Evolutionary conservation across 2,797 vertebrate genomes (phyloP), one percentile per base, ranked within the genome.

Genomic region (Meda fulgida): DNA sequence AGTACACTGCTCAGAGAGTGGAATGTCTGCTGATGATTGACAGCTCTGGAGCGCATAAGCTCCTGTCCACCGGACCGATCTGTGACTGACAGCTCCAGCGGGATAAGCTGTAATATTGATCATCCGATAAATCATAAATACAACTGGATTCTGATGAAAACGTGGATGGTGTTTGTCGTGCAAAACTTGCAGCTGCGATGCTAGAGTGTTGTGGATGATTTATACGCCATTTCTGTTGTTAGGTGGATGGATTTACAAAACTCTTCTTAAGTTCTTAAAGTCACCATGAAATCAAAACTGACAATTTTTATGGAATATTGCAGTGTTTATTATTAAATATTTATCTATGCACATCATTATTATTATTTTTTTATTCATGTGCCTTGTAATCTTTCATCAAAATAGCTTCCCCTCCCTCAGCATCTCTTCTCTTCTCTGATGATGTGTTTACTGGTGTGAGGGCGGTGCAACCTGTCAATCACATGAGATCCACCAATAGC

Each of bases 21-120:
- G 65, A 63, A 65, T 78, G 76, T n/a, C n/a, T 78, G 36, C 16
- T 7, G 19, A 31, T 67, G 78, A 80, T 36, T 80, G 78, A 51
- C 43, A 67, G 63, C 43, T 80, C 63, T 36, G 60, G 26, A 66
- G 29, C 18, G 31, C 40, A 63, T 16, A 21, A 67, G 19, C 26
- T 66, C 16, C 16, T 23, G 34, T 53, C 34, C 53, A 60, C 21
- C 1, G 23, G 31, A 34, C 48, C 0, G 18, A 53, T 58, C 75
- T 26, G 72, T 34, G 72, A 53, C 34, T 26, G 75, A 26, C 53
- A 26, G 53, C 38, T 78, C 76, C 58, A 65, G 58, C 3, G 5
- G 77, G 29, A 8, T 29, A 19, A 13, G 34, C 18, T 78, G n/a
- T 78, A 63, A 78, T 65, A 63, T 43, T 36, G 38, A 53, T 16